Evolutionary conservation across 35 echinoderm and acorn worm genomes (phyloP).

Genomic region (Ophiothrix spiculata): DNA sequence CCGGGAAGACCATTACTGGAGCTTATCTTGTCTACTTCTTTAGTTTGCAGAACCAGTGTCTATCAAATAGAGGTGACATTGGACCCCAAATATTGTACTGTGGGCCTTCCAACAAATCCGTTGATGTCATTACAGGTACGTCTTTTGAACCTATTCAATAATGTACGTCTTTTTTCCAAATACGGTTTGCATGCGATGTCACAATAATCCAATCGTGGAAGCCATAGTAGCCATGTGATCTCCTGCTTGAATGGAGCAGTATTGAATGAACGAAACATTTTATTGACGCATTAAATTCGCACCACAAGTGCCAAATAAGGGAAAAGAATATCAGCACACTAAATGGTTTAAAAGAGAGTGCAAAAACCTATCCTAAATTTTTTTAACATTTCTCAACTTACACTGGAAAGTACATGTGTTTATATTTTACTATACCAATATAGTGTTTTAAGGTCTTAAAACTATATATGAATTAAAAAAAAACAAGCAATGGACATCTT

Average conservation of each 20-base stretch:
- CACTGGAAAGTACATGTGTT: not conserved
- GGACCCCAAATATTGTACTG: conserved; percentile 57
- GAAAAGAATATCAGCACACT: too few relatives aligned
- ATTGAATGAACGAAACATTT: not conserved
- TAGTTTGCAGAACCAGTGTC: conserved; percentile 26
- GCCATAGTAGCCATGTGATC: too few relatives aligned
- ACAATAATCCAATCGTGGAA: too few relatives aligned
- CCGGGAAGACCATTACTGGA: not conserved
- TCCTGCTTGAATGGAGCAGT: too few relatives aligned
- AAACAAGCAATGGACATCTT: too few relatives aligned
- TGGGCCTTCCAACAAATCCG: conserved; percentile 82
- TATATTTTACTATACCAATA: not conserved
- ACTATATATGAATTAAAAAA: too few relatives aligned
- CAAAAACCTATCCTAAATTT: too few relatives aligned
- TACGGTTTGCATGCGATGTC: too few relatives aligned
- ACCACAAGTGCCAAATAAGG: too few relatives aligned
- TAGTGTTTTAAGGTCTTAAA: not conserved
- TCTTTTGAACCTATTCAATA: not conserved
- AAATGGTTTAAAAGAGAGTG: too few relatives aligned
- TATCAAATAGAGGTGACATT: conserved; percentile 19
- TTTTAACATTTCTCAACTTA: too few relatives aligned
- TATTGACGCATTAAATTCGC: not conserved
- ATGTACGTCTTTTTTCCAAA: too few relatives aligned
- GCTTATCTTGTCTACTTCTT: conserved; percentile 41
- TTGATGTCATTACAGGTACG: conserved; percentile 72